A percentile compares a stretch with the other conserved stretches of the same genome.
Conservation (phyloP, 2,888 invertebrate species). For the Pyrocoelia pectoralis region DNA sequence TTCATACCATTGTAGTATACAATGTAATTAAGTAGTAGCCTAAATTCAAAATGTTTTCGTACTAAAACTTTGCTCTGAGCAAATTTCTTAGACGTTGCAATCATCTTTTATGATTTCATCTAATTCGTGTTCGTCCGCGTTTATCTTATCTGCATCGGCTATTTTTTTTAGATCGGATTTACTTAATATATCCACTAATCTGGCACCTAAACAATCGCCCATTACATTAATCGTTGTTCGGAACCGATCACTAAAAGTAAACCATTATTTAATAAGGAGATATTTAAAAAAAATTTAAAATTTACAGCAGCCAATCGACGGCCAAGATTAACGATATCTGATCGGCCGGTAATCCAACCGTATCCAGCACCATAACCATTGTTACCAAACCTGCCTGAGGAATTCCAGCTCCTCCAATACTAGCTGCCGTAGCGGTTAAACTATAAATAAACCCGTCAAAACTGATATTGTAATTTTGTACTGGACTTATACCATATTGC, state of each 20-base stretch:
- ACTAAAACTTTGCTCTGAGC: too few relatives aligned
- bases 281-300: neutral
- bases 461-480: neutral
- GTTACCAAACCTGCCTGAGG: constrained; percentile 96
- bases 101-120: constrained; percentile 63
- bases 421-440: constrained; percentile 91
- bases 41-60: neutral
- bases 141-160: constrained; percentile 60
- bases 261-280: neutral
- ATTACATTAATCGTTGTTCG: constrained; percentile 92
- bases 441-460: constrained; percentile 44
- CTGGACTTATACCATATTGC: constrained; percentile 82
- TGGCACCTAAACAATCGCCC: constrained; percentile 94
- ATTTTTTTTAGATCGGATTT: constrained; percentile 70
- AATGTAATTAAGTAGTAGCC: neutral
- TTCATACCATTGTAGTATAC: too few relatives aligned
- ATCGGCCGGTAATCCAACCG: constrained; percentile 88
- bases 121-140: constrained; percentile 69
- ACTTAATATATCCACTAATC: constrained; percentile 87
- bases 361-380: constrained; percentile 94
- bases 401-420: constrained; percentile 97
- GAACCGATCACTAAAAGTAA: constrained; percentile 78
- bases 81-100: constrained; percentile 39
- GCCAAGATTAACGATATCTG: constrained; percentile 91
- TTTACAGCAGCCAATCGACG: constrained; percentile 93